These are phyloP conservation scores for Acipenser transmontanus DNA, from an alignment of 2,797 vertebrate genomes.

Conservation along the genomic window DNA sequence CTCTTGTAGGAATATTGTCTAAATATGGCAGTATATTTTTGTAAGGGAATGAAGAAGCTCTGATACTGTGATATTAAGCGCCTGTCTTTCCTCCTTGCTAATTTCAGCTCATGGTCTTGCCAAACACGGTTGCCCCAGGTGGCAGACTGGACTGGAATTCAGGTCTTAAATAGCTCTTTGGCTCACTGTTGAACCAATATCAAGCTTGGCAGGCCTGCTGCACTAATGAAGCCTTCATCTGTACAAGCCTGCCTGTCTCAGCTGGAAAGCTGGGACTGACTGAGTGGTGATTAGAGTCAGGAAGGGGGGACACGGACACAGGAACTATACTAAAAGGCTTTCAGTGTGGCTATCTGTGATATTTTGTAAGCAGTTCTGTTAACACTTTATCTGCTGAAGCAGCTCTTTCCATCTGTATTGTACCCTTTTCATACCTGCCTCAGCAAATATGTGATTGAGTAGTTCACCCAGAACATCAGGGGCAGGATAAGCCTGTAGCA, in stretches of 20 bases:
- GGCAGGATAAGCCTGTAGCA: too few species aligned
- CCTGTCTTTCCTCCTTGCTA: slow-evolving; percentile 2
- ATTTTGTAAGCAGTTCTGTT: not conserved
- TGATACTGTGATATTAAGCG: slow-evolving; percentile 12
- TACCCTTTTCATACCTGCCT: too few species aligned
- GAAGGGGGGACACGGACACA: not conserved
- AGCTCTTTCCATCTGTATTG: too few species aligned
- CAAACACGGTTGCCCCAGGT: slow-evolving; percentile 18
- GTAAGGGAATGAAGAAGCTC: slow-evolving; percentile 6
- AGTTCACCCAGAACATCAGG: too few species aligned
- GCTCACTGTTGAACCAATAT: slow-evolving; percentile 26
- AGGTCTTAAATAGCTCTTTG: slow-evolving; percentile 33
- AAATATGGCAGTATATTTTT: not conserved
- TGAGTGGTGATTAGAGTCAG: slow-evolving; percentile 8
- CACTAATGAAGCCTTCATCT: slow-evolving; percentile 45
- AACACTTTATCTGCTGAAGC: not conserved
- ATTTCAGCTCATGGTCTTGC: slow-evolving; percentile 13
- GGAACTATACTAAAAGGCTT: not conserved
- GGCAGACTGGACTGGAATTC: slow-evolving; percentile 17
- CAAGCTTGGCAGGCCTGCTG: slow-evolving; percentile 36
- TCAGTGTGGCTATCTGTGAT: not conserved
- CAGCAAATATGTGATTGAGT: too few species aligned
- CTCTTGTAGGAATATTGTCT: too few species aligned
- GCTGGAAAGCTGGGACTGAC: slow-evolving; percentile 23
- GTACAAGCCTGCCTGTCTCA: slow-evolving; percentile 29